These are phyloP conservation scores for Penaeus monodon DNA, from an alignment of 2,888 invertebrate species.

Conservation along the genomic window DNA sequence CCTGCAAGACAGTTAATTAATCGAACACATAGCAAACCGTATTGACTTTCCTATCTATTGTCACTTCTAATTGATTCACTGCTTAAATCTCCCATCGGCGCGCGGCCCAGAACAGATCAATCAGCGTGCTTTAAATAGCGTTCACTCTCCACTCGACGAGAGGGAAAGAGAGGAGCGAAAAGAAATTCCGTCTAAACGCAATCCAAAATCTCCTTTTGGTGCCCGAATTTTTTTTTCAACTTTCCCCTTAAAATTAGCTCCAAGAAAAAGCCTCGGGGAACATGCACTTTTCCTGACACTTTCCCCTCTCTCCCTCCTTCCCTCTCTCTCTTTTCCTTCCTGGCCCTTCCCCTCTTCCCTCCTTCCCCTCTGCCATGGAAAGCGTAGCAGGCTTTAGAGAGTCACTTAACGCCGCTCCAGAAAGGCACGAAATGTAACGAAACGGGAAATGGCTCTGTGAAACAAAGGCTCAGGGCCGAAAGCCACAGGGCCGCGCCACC, in stretches of 20 bases:
- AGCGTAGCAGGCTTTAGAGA: too few relatives aligned
- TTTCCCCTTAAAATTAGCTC: too few relatives aligned
- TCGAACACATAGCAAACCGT: conserved; percentile 17
- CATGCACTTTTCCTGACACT: too few relatives aligned
- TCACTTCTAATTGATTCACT: conserved; percentile 52
- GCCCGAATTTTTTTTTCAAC: too few relatives aligned
- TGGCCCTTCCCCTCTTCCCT: not conserved
- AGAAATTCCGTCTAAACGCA: not conserved
- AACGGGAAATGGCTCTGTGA: not conserved
- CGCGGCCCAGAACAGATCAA: not conserved
- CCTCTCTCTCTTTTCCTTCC: not conserved
- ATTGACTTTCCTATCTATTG: conserved; percentile 29
- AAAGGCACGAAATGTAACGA: too few relatives aligned
- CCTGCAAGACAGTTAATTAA: conserved; percentile 20
- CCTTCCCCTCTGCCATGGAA: not conserved
- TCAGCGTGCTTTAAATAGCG: too few relatives aligned
- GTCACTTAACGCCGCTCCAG: too few relatives aligned
- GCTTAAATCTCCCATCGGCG: conserved; percentile 35
- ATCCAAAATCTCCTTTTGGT: not conserved
- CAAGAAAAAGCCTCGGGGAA: too few relatives aligned
- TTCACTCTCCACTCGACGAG: too few relatives aligned
- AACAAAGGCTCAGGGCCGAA: not conserved
- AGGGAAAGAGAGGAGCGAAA: too few relatives aligned
- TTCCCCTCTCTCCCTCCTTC: too few relatives aligned
- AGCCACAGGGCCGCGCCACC: conserved; percentile 11